Evolutionary conservation across 2,797 vertebrate genomes (phyloP).

Genomic region (Tenualosa thibaudeaui): DNA sequence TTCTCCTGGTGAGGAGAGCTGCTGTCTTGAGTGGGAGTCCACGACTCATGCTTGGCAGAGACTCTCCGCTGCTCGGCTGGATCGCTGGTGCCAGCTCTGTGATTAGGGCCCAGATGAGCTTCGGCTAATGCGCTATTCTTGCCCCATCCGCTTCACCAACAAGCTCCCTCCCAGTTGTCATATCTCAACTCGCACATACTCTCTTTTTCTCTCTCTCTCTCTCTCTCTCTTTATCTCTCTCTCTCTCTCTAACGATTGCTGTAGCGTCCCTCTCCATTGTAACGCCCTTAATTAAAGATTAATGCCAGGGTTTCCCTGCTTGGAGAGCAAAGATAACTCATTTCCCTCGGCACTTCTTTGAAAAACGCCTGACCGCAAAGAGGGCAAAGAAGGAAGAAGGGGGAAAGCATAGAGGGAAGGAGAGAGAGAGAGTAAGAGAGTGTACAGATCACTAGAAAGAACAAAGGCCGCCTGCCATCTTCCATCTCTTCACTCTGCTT

Average conservation of each 20-base stretch:
- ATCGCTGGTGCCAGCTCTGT: constrained; percentile 25
- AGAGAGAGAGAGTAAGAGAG: constrained; percentile 27
- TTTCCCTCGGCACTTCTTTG: constrained; percentile 62
- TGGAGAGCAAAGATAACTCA: constrained; percentile 63
- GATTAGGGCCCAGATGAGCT: constrained; percentile 34
- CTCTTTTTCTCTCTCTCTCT: constrained; percentile 44
- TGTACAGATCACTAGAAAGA: constrained; percentile 38
- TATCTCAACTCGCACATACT: constrained; percentile 21
- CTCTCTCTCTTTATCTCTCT: no score
- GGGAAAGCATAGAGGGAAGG: constrained; percentile 4
- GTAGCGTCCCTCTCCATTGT: constrained; percentile 60
- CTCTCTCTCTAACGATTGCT: constrained; percentile 53
- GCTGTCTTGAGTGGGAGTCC: background rate
- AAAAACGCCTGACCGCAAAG: constrained; percentile 48
- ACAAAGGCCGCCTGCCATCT: constrained; percentile 56
- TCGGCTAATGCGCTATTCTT: constrained; percentile 29
- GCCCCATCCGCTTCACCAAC: constrained; percentile 14
- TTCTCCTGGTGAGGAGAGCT: background rate
- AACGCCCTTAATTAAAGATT: constrained; percentile 76
- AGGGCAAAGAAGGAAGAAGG: constrained; percentile 7
- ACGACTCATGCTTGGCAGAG: background rate
- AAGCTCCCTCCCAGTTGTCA: constrained; percentile 40
- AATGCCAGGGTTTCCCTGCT: constrained; percentile 66
- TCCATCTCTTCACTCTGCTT: constrained; percentile 43
- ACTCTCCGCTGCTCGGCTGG: background rate